Evolutionary conservation across 2,888 invertebrate species (phyloP).

Genomic region (Mythimna loreyi): DNA sequence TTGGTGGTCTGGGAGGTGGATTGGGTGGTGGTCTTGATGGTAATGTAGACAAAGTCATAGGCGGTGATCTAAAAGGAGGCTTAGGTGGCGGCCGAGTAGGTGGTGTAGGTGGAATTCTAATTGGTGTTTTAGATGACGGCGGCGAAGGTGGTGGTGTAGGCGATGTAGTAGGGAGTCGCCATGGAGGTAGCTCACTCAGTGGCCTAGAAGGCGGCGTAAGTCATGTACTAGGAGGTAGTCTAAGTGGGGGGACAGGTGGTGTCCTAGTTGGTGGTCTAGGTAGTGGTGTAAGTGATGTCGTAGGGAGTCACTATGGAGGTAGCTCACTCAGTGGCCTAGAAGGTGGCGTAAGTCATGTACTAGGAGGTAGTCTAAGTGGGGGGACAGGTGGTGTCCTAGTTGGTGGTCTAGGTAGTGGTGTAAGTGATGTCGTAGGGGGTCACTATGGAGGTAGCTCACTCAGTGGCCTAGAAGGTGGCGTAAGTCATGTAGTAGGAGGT

Average conservation of each 20-base stretch:
- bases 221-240: constrained; percentile 4
- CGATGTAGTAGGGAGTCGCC: neutral
- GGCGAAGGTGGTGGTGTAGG: neutral
- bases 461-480: neutral
- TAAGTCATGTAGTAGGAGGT: neutral
- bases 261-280: constrained; percentile 8
- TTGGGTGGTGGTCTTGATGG: neutral
- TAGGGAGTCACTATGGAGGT: no score
- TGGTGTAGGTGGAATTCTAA: neutral
- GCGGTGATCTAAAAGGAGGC: constrained; percentile 43
- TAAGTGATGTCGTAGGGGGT: neutral
- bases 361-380: no score
- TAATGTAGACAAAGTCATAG: neutral
- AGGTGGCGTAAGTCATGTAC: neutral
- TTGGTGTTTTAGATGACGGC: neutral
- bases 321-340: neutral
- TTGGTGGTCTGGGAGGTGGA: neutral
- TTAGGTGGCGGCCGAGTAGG: rapidly evolving
- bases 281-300: constrained; percentile 12
- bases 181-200: constrained; percentile 11
- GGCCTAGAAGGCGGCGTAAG: neutral
- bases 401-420: neutral
- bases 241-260: constrained; percentile 9
- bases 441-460: neutral
- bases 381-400: no score